Evolutionary conservation across 2,113 vertebrate species (phyloP), one percentile per base, ranked within the genome.

Genomic region (Dipodomys spectabilis): DNA sequence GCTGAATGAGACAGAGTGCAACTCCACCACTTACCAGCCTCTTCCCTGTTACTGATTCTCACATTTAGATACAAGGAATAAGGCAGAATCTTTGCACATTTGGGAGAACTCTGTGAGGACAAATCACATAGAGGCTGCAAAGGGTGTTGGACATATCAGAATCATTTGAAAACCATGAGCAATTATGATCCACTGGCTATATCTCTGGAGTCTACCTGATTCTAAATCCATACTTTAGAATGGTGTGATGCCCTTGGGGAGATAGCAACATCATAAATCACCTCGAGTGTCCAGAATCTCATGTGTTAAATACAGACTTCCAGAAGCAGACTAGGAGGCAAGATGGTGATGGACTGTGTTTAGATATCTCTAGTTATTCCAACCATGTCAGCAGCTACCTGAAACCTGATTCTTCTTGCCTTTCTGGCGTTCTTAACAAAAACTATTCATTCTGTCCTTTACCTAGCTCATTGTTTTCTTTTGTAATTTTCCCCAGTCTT

Each of bases 371-470:
- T 7, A 91, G 30, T 11, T 77, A 68, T 82, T 69, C 78, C 57
- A 82, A 39, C 69, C 35, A 71, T 44, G 22, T 90, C 30, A n/a
- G 1, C 9, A 80, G 35, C 3, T 83, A 62, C 9, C 28, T 49
- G 45, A 80, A 3, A 0, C 5, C 72, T 49, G 74, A 53, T 32
- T 57, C 3, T 9, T 53, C 20, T 74, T 92, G 79, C 2, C 28
- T 86, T 13, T 64, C 10, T 77, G 19, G 69, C 88, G 30, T 45
- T 94, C 22, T 82, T 81, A 75, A 91, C 4, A 92, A 78, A 35
- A 94, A 87, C 89, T 53, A 45, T 83, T 15, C 2, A 84, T 32
- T 1, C 7, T 83, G 69, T 60, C 23, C 11, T 86, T 95, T 77
- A 80, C 11, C 20, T 4, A 89, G 87, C 68, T 25, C 4, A 15